phyloP scores from a whole-genome alignment of 2,888 invertebrate species.

The Pterostichus madidus region DNA sequence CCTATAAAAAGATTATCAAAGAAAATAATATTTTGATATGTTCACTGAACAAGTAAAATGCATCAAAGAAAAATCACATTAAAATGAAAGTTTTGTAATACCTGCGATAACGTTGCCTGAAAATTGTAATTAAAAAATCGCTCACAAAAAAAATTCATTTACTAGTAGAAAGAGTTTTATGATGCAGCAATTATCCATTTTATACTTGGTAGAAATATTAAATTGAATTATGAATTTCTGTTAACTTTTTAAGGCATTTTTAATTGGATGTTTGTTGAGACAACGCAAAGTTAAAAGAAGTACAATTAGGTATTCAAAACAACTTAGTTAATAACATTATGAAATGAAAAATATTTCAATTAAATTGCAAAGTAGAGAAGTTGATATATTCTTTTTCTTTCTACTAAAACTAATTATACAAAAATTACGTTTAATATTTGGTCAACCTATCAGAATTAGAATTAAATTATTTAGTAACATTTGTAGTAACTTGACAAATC shows the following conservation, averaged over 20 bases:
- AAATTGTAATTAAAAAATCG: background rate
- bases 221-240: slow-evolving; percentile 12
- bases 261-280: slow-evolving; percentile 4
- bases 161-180: background rate
- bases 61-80: background rate
- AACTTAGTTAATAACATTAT: background rate
- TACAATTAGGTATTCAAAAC: background rate
- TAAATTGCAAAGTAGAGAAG: too few relatives aligned
- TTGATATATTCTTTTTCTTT: too few relatives aligned
- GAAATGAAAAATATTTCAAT: background rate
- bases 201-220: background rate
- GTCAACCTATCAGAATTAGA: too few relatives aligned
- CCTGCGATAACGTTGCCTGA: background rate
- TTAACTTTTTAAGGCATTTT: background rate
- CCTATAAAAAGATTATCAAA: background rate
- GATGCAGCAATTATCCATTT: slow-evolving; percentile 17
- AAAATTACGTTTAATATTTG: too few relatives aligned
- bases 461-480: too few relatives aligned
- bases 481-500: too few relatives aligned
- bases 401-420: too few relatives aligned
- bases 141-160: background rate
- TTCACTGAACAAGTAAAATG: background rate
- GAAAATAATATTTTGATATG: background rate
- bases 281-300: background rate
- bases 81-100: background rate